phyloP scores from a whole-genome alignment of 2,113 vertebrate species.

The Aptenodytes patagonicus region DNA sequence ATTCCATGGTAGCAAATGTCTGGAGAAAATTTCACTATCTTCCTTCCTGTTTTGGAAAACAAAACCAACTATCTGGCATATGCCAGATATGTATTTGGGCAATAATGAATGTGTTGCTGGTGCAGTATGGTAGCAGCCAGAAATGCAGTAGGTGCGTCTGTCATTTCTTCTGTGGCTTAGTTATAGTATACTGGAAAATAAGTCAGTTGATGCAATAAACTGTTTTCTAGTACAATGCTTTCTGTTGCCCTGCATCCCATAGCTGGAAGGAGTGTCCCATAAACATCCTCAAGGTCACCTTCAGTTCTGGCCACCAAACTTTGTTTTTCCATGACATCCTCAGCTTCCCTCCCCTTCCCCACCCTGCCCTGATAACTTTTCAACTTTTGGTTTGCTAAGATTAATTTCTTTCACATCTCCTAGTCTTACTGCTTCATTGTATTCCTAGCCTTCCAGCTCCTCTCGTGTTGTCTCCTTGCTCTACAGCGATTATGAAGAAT shows the following conservation, averaged over 20 bases:
- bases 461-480: not conserved
- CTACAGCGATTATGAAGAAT: not conserved
- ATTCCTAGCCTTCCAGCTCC: not conserved
- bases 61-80: not conserved
- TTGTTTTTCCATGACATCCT: not conserved
- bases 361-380: accelerated
- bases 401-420: not conserved
- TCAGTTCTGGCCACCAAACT: not conserved
- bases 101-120: not conserved
- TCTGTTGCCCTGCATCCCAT: not conserved
- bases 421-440: not conserved
- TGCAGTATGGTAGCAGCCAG: not conserved
- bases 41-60: not conserved
- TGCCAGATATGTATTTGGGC: not conserved
- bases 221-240: not conserved
- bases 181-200: not conserved
- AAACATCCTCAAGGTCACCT: not conserved
- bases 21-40: not conserved
- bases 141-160: not conserved
- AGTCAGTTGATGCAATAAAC: not conserved
- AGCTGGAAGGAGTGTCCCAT: not conserved
- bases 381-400: not conserved
- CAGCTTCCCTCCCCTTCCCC: not conserved
- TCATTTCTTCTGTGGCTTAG: not conserved
- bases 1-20: not conserved